Evolutionary conservation across 2,797 vertebrate species (phyloP).

Genomic region (Amniataba percoides): DNA sequence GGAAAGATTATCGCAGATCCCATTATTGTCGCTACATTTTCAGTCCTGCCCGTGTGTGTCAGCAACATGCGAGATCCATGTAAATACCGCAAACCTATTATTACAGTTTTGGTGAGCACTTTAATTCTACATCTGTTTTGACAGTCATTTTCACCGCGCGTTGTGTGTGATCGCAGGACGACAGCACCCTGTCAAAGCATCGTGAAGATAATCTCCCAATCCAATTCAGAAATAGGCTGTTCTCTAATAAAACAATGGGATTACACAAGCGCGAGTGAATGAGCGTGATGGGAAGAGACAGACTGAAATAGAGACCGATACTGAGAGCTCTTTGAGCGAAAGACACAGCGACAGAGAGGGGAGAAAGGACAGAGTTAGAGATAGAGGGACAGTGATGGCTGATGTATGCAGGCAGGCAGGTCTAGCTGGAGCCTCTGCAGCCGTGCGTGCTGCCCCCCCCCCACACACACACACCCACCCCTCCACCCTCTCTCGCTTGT

Average conservation of each 20-base stretch:
- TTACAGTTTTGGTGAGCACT: constrained; percentile 24
- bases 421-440: constrained; percentile 48
- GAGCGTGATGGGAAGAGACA: constrained; percentile 30
- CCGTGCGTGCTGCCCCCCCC: too few species aligned
- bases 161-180: constrained; percentile 41
- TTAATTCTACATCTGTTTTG: constrained; percentile 17
- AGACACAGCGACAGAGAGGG: constrained; percentile 29
- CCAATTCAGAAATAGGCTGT: constrained; percentile 63
- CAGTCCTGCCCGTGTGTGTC: neutral
- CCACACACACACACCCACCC: neutral
- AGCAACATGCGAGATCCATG: constrained; percentile 23
- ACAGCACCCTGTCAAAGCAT: constrained; percentile 36
- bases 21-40: constrained; percentile 15
- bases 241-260: constrained; percentile 64
- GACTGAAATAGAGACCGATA: constrained; percentile 54
- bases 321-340: constrained; percentile 32
- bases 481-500: constrained; percentile 37
- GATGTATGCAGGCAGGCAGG: constrained; percentile 60
- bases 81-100: constrained; percentile 21
- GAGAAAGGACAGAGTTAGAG: constrained; percentile 20
- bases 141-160: constrained; percentile 15
- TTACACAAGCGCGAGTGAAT: constrained; percentile 32
- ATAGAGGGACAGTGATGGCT: constrained; percentile 35
- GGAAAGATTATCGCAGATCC: constrained; percentile 29
- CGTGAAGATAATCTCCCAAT: constrained; percentile 58